A percentile compares a stretch with the other conserved stretches of the same genome.
These are phyloP conservation scores for Ahaetulla prasina DNA, from an alignment of 2,113 vertebrate genomes.

Conservation along the genomic window DNA sequence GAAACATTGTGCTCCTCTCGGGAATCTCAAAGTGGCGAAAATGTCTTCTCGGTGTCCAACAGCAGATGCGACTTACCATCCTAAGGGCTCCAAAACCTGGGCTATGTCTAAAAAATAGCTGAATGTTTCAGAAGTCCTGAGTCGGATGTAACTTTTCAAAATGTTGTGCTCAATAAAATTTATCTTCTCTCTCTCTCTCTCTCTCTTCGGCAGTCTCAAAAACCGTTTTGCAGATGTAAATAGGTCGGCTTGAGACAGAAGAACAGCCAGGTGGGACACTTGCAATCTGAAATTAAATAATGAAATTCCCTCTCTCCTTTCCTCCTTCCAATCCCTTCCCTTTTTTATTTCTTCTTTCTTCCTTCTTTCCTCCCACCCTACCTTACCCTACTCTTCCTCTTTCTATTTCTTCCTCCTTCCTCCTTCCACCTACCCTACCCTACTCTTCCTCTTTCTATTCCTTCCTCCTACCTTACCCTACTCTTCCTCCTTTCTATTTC, in stretches of 20 bases:
- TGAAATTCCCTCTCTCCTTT: background rate
- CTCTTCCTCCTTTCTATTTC: background rate
- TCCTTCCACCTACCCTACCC: too few relatives aligned
- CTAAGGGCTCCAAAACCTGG: background rate
- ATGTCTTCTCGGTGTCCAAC: constrained; percentile 16
- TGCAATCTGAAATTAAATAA: background rate
- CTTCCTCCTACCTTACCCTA: background rate
- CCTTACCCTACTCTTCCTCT: background rate
- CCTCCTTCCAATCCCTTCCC: background rate
- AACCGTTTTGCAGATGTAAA: background rate
- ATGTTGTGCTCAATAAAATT: background rate
- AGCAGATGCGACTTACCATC: background rate
- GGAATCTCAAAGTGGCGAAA: background rate
- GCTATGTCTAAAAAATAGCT: background rate
- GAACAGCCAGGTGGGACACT: background rate
- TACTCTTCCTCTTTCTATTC: too few relatives aligned
- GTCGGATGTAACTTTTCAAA: background rate
- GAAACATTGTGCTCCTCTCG: constrained; percentile 20
- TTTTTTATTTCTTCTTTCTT: background rate
- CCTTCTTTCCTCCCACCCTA: background rate
- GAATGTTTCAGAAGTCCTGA: background rate
- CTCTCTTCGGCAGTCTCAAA: background rate
- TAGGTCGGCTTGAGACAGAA: background rate
- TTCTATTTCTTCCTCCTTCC: background rate
- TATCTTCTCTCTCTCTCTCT: background rate